Percentiles rank a stretch among this genome's conserved stretches.
Evolutionary conservation across 2,888 invertebrate species (phyloP).

Genomic region (Catocala fraxini): DNA sequence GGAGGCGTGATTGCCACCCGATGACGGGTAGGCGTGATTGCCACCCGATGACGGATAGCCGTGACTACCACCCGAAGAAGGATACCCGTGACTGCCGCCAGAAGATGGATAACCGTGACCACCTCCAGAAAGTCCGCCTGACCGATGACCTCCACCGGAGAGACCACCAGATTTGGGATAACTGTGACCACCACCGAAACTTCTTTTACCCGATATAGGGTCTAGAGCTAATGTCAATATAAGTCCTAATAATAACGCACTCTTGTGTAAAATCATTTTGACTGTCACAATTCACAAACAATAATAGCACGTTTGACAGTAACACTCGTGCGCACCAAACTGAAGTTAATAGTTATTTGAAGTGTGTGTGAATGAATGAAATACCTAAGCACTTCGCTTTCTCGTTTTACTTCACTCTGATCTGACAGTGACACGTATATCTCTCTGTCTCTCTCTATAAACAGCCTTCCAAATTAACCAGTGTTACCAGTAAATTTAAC

Average conservation of each 20-base stretch:
- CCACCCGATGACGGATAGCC: constrained; percentile 38
- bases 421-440: not conserved
- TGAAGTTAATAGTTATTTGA: constrained; percentile 37
- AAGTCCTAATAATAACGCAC: constrained; percentile 65
- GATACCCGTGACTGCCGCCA: constrained; percentile 47
- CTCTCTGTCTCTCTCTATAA: not conserved
- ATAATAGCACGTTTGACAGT: constrained; percentile 40
- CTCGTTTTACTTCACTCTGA: not conserved
- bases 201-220: constrained; percentile 55
- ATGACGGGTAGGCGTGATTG: constrained; percentile 53
- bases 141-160: constrained; percentile 52
- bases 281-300: constrained; percentile 40
- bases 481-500: not conserved
- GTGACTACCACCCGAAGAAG: constrained; percentile 47
- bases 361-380: constrained; percentile 5
- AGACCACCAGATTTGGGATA: constrained; percentile 65
- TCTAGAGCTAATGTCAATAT: constrained; percentile 55
- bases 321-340: constrained; percentile 61
- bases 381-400: not conserved
- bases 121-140: constrained; percentile 56
- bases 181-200: constrained; percentile 57
- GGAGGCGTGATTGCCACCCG: constrained; percentile 51
- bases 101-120: constrained; percentile 57
- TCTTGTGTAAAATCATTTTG: constrained; percentile 60
- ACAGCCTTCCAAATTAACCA: not conserved